Evolutionary conservation across 1,140 invertebrate genomes (phyloP).

Genomic region (Parasteatoda tepidariorum): DNA sequence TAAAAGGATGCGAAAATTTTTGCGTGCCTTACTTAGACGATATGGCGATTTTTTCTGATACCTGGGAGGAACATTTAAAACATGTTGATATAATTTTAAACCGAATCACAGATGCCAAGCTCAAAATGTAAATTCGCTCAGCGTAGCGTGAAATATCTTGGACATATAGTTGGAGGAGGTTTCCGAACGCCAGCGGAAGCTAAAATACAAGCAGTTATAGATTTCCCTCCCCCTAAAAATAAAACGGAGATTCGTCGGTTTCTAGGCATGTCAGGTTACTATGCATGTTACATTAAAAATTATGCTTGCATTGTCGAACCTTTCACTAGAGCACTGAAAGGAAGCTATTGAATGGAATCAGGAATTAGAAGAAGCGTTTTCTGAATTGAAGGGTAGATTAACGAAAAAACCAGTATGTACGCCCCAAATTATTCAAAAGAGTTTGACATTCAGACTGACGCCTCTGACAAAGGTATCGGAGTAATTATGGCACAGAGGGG

Average conservation of each 20-base stretch:
- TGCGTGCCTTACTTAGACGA: neutral
- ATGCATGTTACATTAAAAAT: neutral
- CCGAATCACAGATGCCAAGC: neutral
- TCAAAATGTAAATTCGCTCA: neutral
- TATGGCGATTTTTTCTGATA: neutral
- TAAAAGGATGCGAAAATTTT: neutral
- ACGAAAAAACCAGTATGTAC: neutral
- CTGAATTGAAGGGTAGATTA: neutral
- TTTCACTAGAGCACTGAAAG: neutral
- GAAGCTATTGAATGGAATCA: neutral
- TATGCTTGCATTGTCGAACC: neutral
- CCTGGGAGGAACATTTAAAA: neutral
- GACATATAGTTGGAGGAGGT: neutral
- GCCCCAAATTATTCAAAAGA: neutral
- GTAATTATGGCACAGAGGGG: neutral
- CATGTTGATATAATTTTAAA: neutral
- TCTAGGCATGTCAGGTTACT: neutral
- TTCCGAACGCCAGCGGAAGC: neutral
- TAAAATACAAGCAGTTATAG: neutral
- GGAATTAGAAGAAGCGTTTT: neutral
- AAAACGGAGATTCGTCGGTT: neutral
- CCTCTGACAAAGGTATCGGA: neutral
- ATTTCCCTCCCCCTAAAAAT: neutral
- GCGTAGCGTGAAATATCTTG: neutral
- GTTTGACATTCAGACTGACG: neutral